Conservation (phyloP, 2,888 invertebrate genomes). For the Enchytraeus crypticus region DNA sequence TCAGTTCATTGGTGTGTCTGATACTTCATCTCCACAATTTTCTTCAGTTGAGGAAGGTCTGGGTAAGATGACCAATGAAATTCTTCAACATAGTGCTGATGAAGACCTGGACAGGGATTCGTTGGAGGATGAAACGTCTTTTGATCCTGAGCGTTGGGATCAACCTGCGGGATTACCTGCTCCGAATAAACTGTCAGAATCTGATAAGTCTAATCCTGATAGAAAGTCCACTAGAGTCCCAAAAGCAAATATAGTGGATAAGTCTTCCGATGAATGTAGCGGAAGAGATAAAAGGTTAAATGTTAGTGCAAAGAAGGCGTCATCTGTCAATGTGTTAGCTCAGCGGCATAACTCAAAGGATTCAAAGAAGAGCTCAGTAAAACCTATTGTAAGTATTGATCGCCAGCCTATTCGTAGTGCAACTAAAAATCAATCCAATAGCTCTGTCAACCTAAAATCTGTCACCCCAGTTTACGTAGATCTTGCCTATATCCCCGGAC, state of each 20-base stretch:
- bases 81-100: no score
- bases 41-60: no score
- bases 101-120: neutral
- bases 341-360: neutral
- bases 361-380: no score
- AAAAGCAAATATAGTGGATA: no score
- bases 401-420: conserved; percentile 19
- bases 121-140: conserved; percentile 6
- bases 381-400: neutral
- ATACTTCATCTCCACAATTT: no score
- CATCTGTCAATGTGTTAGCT: no score
- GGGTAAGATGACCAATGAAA: no score
- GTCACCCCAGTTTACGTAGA: conserved; percentile 64
- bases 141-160: conserved; percentile 65
- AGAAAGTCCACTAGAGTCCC: neutral
- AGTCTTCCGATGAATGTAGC: no score
- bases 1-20: no score
- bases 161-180: conserved; percentile 82
- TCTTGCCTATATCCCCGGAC: conserved; percentile 88
- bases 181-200: conserved; percentile 45
- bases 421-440: conserved; percentile 23
- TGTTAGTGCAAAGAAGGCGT: no score
- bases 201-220: neutral
- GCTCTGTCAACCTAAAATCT: conserved; percentile 58
- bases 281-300: no score